These are phyloP conservation scores for Cladorhizidae sp. DNA, from an alignment of 37 sponge, comb jelly and placozoan species.

Conservation along the genomic window DNA sequence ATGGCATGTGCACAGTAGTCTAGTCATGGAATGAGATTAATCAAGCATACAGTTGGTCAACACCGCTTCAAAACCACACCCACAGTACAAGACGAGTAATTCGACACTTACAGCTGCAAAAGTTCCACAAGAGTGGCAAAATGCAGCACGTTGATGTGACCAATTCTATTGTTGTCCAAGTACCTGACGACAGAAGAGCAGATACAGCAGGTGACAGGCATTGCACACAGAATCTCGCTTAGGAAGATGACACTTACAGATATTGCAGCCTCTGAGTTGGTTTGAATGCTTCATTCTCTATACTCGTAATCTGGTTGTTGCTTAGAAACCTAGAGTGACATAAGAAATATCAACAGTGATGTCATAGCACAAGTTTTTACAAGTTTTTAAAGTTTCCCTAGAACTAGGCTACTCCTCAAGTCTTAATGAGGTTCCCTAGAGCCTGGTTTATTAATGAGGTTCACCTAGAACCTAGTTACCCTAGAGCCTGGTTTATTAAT, in stretches of 20 bases:
- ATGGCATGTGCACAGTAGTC: too few species aligned
- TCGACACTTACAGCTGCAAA: conserved; percentile 23
- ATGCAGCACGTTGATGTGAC: conserved; percentile 20
- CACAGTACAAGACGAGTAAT: too few species aligned
- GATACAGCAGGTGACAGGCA: background rate
- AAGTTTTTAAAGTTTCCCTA: too few species aligned
- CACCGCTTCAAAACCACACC: too few species aligned
- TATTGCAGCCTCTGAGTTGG: conserved; percentile 6
- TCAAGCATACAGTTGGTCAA: too few species aligned
- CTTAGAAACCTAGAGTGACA: conserved; percentile 16
- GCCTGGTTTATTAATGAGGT: too few species aligned
- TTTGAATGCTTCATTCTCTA: conserved; percentile 24
- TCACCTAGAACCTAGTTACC: too few species aligned
- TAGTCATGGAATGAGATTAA: too few species aligned
- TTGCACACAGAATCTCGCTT: too few species aligned
- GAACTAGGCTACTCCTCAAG: too few species aligned
- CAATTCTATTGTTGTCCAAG: conserved; percentile 16
- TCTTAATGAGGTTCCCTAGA: too few species aligned
- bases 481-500: too few species aligned
- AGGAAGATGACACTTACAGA: conserved; percentile 28
- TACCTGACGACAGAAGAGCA: conserved; percentile 14
- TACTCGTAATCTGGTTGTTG: conserved; percentile 9
- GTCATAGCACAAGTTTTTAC: background rate
- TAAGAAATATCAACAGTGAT: background rate
- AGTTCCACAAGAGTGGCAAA: conserved; percentile 26